Base-by-base conservation (phyloP, 2,113 vertebrate genomes). In the Scatophagus argus region DNA sequence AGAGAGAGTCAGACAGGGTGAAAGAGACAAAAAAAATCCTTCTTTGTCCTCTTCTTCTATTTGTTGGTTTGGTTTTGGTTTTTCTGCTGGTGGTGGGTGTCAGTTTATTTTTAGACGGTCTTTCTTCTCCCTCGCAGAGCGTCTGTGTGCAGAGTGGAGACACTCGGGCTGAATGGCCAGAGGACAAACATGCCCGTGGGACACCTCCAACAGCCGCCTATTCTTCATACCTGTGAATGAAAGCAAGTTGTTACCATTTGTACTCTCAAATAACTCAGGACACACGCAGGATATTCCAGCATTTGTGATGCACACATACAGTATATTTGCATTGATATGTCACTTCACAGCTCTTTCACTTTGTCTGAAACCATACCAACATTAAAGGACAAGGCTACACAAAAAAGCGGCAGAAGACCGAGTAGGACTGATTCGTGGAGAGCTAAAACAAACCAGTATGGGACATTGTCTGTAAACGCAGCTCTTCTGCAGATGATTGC, bases 161-260 rank as follows among this genome's bases (percentile, higher is more conserved):
- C 75, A 76, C 84, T 75, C 66, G 52, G 64, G 74, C 38, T 64
- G 75, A 68, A 21, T 17, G 39, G 81, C 86, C 81, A 77, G 84
- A 84, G 88, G 84, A 90, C 87, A 88, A 77, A 83, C 72, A 44
- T 69, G 83, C 85, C 87, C 73, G 9, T 39, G 77, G 85, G 90
- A 90, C 77, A 23, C 64, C 77, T 77, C 58, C 66, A 64, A 29
- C 71, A 72, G 68, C 73, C 72, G 62, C 60, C 60, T 74, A 61
- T 49, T 81, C 88, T 54, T 89, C 89, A 92, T 92, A 84, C 88
- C 92, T 93, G 91, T 71, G 77, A 75, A 85, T 13, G 47, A 86
- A 61, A 77, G 47, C 79, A 56, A 74, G 29, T 1, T 46, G 43
- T 78, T 69, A 52, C 5, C 7, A 44, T 72, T 46, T 11, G 0